phyloP scores from a whole-genome alignment of 1,140 invertebrate genomes.

The Lethrus apterus region DNA sequence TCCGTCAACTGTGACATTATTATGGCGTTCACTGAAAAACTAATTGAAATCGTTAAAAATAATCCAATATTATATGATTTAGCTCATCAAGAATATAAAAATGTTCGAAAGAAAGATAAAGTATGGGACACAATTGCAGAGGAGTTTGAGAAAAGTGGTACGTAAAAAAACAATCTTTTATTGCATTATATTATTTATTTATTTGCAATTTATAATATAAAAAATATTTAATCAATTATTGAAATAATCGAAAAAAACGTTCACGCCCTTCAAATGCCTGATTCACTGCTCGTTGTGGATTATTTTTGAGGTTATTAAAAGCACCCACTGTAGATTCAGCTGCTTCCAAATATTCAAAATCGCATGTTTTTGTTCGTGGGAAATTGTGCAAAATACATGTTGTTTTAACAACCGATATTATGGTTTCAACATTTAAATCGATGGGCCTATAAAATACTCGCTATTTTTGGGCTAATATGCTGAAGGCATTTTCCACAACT shows the following conservation, averaged over 20 bases:
- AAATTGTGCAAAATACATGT: conserved; percentile 31
- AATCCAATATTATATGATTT: conserved; percentile 20
- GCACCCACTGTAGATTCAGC: background rate
- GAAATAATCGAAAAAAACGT: background rate
- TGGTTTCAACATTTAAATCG: conserved; percentile 30
- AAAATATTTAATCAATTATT: background rate
- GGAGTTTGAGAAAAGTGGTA: conserved; percentile 13
- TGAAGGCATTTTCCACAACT: conserved; percentile 42
- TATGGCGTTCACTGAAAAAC: conserved; percentile 15
- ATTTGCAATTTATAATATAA: background rate
- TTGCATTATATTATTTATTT: background rate
- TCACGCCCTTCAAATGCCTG: background rate
- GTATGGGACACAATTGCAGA: conserved; percentile 13
- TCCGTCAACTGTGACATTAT: too few species aligned
- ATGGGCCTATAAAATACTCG: conserved; percentile 36
- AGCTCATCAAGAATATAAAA: conserved; percentile 18
- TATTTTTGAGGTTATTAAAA: background rate
- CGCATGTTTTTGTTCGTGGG: conserved; percentile 7
- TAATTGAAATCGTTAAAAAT: conserved; percentile 16
- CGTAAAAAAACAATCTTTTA: too few species aligned
- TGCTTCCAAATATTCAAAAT: background rate
- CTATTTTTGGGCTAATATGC: conserved; percentile 39
- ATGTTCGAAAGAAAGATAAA: conserved; percentile 22
- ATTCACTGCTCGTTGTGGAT: background rate
- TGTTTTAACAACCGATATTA: conserved; percentile 30